phyloP scores from a whole-genome alignment of 1,140 invertebrate genomes.

The Tachypleus tridentatus region DNA sequence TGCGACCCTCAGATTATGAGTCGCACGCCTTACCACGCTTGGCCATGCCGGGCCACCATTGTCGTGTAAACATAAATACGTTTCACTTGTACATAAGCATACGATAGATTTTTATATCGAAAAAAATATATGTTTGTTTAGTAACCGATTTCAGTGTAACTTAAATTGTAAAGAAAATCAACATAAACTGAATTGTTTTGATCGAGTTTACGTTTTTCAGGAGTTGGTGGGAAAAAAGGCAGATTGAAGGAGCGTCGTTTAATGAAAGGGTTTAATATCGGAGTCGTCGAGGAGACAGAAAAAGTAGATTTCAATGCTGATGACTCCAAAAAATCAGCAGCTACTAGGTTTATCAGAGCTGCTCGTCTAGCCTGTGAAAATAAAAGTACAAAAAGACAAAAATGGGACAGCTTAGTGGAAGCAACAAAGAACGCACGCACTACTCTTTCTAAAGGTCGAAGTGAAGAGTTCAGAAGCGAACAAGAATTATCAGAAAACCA shows the following conservation, averaged over 20 bases:
- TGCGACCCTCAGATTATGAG: no score
- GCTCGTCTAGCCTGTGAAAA: conserved; percentile 19
- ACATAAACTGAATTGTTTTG: no score
- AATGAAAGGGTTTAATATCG: conserved; percentile 82
- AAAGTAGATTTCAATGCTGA: conserved; percentile 17
- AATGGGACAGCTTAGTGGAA: conserved; percentile 20
- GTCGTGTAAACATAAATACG: no score
- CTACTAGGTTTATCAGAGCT: conserved; percentile 14
- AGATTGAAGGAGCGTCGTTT: conserved; percentile 77
- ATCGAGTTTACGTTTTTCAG: neutral
- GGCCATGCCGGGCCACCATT: no score
- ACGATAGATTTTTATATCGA: no score
- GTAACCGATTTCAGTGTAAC: no score
- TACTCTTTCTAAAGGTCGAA: conserved; percentile 18
- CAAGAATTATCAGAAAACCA: conserved; percentile 16
- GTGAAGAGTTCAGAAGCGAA: conserved; percentile 21
- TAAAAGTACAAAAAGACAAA: conserved; percentile 10
- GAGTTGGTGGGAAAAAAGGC: conserved; percentile 63
- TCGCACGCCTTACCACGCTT: no score
- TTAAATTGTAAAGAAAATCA: no score
- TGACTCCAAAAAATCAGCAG: conserved; percentile 19
- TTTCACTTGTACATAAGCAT: no score
- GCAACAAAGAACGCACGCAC: conserved; percentile 18
- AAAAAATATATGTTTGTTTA: no score
- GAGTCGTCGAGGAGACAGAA: conserved; percentile 21